A percentile compares a stretch with the other conserved stretches of the same genome.
Conservation (phyloP, 2,888 invertebrate species). For the Eupithecia exiguata region DNA sequence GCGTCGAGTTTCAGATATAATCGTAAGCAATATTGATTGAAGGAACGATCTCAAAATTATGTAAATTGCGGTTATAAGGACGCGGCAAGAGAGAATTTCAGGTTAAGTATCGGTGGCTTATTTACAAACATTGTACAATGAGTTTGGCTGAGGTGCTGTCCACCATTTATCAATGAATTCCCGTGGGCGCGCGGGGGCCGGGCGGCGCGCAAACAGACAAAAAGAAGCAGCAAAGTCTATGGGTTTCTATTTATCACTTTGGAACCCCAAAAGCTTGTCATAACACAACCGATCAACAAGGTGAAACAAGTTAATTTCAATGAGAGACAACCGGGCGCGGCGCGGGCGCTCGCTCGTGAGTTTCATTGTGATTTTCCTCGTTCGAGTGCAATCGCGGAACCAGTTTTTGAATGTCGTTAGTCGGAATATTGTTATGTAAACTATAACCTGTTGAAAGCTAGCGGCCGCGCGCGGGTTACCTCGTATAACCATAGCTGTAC, state of each 20-base stretch:
- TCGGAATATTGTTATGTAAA: neutral
- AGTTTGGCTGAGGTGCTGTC: too few species aligned
- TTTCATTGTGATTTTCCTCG: neutral
- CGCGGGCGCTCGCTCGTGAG: neutral
- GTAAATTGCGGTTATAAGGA: too few species aligned
- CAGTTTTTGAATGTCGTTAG: conserved; percentile 3
- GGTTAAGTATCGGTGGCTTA: too few species aligned
- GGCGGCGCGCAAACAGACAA: too few species aligned
- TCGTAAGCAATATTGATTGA: too few species aligned
- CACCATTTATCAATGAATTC: too few species aligned
- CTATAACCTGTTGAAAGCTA: neutral
- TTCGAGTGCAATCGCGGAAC: neutral
- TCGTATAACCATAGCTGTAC: neutral
- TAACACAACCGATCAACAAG: neutral
- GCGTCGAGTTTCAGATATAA: too few species aligned
- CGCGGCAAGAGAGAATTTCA: too few species aligned
- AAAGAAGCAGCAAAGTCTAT: too few species aligned
- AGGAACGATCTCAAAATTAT: too few species aligned
- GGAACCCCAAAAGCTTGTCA: conserved; percentile 2
- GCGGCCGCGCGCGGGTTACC: neutral
- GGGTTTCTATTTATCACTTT: neutral
- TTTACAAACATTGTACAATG: too few species aligned
- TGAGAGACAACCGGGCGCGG: neutral
- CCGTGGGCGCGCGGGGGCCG: too few species aligned
- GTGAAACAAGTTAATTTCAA: neutral